Percentiles rank a stretch among this genome's conserved stretches.
Evolutionary conservation across 2,888 invertebrate species (phyloP).

Genomic region (Pristionchus maxplancki): DNA sequence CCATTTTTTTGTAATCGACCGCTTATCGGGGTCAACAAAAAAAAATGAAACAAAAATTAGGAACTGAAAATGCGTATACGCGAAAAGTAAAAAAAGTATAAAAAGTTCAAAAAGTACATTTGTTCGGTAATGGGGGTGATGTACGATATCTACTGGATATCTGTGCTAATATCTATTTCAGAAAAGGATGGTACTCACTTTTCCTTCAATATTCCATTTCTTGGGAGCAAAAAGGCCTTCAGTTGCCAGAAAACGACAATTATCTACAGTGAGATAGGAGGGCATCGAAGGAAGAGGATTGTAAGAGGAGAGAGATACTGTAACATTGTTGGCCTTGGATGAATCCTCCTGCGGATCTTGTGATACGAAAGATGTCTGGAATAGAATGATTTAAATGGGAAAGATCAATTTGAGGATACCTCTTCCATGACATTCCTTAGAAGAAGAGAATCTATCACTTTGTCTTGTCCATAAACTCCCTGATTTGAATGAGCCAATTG

Average conservation of each 20-base stretch:
- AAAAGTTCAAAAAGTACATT: too few relatives aligned
- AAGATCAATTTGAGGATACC: slow-evolving; percentile 71
- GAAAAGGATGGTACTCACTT: slow-evolving; percentile 35
- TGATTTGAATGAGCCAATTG: slow-evolving; percentile 74
- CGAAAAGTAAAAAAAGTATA: too few relatives aligned
- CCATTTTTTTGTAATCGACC: too few relatives aligned
- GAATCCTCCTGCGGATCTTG: slow-evolving; percentile 34
- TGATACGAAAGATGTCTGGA: slow-evolving; percentile 33
- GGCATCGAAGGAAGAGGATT: slow-evolving; percentile 38
- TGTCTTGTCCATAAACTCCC: slow-evolving; percentile 76
- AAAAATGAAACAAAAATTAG: too few relatives aligned
- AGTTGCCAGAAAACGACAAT: slow-evolving; percentile 79
- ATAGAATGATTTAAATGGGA: background rate
- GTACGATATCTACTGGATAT: too few relatives aligned
- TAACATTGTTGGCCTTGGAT: background rate
- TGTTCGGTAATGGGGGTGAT: too few relatives aligned
- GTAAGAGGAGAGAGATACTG: background rate
- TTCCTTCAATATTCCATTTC: slow-evolving; percentile 82
- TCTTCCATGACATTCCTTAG: slow-evolving; percentile 80
- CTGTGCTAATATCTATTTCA: background rate
- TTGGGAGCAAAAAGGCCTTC: slow-evolving; percentile 82
- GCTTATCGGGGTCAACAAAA: too few relatives aligned
- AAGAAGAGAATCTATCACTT: slow-evolving; percentile 80
- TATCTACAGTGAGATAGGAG: slow-evolving; percentile 77
- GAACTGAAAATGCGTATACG: too few relatives aligned